Evolutionary conservation across 2,888 invertebrate genomes (phyloP).

Genomic region (Aporophyla lueneburgensis): DNA sequence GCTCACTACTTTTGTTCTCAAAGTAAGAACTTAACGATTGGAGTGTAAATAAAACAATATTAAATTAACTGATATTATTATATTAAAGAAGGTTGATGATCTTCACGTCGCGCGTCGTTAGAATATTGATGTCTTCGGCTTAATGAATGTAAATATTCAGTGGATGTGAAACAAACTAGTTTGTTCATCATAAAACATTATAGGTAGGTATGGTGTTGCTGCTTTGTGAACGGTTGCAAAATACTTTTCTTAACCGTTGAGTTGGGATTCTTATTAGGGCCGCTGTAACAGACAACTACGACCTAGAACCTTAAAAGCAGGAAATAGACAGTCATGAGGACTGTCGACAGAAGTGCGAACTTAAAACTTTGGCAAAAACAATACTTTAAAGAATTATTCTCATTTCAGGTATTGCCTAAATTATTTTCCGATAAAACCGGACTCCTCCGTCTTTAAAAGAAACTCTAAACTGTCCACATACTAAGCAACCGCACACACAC

Average conservation of each 20-base stretch:
- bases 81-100: constrained; percentile 26
- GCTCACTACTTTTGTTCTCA: neutral
- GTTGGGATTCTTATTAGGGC: neutral
- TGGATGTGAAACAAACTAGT: constrained; percentile 52
- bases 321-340: no score
- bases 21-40: neutral
- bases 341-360: no score
- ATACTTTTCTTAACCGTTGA: neutral
- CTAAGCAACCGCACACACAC: constrained; percentile 17
- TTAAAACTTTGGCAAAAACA: no score
- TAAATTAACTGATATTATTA: constrained; percentile 21
- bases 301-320: neutral
- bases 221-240: constrained; percentile 13
- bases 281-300: neutral
- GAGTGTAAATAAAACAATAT: constrained; percentile 15
- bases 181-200: constrained; percentile 28
- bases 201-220: neutral
- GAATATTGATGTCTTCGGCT: constrained; percentile 48
- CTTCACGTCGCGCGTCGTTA: constrained; percentile 30
- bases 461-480: constrained; percentile 20
- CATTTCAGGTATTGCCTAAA: neutral
- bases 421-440: neutral
- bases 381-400: neutral
- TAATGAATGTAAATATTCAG: constrained; percentile 51
- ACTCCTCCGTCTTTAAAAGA: neutral